Conservation (phyloP, 2,888 invertebrate species). For the Clivina fossor region DNA sequence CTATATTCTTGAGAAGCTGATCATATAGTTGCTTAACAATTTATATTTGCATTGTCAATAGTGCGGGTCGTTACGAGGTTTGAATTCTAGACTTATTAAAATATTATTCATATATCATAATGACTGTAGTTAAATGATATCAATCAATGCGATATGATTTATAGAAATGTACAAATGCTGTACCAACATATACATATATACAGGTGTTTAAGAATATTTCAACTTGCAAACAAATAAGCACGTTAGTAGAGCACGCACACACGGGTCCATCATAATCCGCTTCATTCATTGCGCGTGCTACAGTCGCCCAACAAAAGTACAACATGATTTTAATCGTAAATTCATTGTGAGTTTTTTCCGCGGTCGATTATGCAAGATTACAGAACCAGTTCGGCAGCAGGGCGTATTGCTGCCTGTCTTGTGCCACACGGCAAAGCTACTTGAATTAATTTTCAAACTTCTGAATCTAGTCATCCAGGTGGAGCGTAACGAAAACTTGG, state of each 20-base stretch:
- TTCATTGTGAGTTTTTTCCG: neutral
- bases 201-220: slow-evolving; percentile 8
- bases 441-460: slow-evolving; percentile 30
- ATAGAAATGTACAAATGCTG: too few relatives aligned
- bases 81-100: too few relatives aligned
- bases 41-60: too few relatives aligned
- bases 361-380: slow-evolving; percentile 16
- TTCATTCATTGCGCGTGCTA: slow-evolving; percentile 17
- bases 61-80: too few relatives aligned
- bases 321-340: neutral
- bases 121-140: too few relatives aligned
- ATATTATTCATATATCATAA: too few relatives aligned
- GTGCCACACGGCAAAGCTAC: slow-evolving; percentile 14
- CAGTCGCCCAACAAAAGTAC: slow-evolving; percentile 1
- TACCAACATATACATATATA: too few relatives aligned
- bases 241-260: slow-evolving; percentile 12
- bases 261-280: slow-evolving; percentile 19
- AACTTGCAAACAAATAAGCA: slow-evolving; percentile 9
- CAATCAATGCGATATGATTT: too few relatives aligned
- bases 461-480: slow-evolving; percentile 12
- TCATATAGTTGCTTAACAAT: too few relatives aligned
- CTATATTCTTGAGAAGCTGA: too few relatives aligned
- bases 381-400: slow-evolving; percentile 24
- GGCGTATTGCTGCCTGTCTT: too few relatives aligned
- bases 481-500: neutral